phyloP scores from a whole-genome alignment of 1,140 invertebrate genomes.

The Asobara japonica region DNA sequence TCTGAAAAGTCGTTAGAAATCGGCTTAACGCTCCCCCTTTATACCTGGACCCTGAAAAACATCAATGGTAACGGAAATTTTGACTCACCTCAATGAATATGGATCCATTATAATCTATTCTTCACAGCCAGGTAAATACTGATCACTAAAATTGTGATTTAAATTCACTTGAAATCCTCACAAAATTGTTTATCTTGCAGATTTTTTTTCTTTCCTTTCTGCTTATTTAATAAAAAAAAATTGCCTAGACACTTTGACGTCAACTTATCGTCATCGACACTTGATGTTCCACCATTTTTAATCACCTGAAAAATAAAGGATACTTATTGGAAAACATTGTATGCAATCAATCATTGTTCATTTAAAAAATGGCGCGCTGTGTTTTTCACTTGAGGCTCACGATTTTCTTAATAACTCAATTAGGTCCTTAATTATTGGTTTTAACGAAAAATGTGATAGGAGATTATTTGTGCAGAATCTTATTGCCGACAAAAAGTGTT shows the following conservation, averaged over 20 bases:
- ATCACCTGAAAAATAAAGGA: background rate
- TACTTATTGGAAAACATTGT: background rate
- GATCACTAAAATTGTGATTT: background rate
- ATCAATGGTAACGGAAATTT: too few species aligned
- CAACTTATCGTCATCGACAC: background rate
- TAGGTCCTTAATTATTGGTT: too few species aligned
- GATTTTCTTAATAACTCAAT: too few species aligned
- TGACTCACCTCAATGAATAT: background rate
- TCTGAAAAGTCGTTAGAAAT: too few species aligned
- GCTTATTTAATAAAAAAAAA: background rate
- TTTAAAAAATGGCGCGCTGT: background rate
- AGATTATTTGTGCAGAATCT: too few species aligned
- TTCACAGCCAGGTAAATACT: conserved; percentile 19
- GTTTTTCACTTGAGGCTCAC: background rate
- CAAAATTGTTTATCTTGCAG: background rate
- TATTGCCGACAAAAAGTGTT: too few species aligned
- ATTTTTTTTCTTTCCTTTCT: background rate
- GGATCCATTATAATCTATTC: conserved; percentile 12
- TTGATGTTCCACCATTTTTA: background rate
- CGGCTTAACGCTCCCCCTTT: too few species aligned
- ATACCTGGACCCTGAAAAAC: too few species aligned
- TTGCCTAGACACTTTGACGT: background rate
- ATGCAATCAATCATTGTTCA: background rate
- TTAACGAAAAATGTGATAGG: too few species aligned
- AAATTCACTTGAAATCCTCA: background rate